phyloP scores from a whole-genome alignment of 2,113 vertebrate species.

The Trogon surrucura region DNA sequence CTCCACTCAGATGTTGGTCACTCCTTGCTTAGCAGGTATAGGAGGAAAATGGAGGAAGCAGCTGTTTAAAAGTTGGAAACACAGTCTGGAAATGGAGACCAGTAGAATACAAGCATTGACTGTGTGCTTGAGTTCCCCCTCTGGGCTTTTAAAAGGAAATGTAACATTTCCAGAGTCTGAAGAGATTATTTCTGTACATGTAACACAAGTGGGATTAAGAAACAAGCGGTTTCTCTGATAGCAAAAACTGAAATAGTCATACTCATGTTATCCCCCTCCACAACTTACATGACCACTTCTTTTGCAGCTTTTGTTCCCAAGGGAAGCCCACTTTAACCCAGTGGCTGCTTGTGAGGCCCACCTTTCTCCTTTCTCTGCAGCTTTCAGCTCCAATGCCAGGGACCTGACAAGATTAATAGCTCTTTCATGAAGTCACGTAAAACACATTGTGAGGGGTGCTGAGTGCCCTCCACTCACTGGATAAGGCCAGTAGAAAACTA shows the following conservation, averaged over 20 bases:
- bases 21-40: background rate
- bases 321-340: background rate
- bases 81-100: background rate
- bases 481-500: background rate
- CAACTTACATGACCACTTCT: background rate
- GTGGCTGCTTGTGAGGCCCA: background rate
- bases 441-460: background rate
- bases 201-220: conserved; percentile 13
- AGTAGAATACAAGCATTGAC: conserved; percentile 5
- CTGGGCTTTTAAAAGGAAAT: conserved; percentile 52
- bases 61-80: background rate
- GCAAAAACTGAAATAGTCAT: background rate
- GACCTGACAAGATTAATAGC: background rate
- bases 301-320: background rate
- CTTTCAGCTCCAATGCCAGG: background rate
- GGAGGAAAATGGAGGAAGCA: conserved; percentile 8
- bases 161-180: conserved; percentile 52
- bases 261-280: background rate
- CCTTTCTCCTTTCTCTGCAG: background rate
- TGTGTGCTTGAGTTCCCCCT: background rate
- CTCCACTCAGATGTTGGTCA: background rate
- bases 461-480: background rate
- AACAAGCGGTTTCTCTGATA: background rate
- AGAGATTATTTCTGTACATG: conserved; percentile 31
- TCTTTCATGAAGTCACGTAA: background rate